Evolutionary conservation across 1,140 invertebrate genomes (phyloP).

Genomic region (Hycleus cichorii): DNA sequence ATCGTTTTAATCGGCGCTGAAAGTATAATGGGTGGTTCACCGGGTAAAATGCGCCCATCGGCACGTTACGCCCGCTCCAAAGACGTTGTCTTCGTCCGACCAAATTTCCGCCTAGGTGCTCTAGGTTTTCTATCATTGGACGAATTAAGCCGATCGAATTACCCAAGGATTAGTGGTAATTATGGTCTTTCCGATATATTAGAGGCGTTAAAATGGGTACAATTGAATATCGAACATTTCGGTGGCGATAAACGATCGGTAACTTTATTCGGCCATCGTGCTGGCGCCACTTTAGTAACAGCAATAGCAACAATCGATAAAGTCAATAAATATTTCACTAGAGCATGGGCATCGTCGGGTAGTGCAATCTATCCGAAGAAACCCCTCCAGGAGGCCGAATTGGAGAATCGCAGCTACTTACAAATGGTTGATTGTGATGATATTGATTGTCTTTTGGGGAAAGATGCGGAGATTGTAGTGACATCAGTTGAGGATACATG

Average conservation of each 20-base stretch:
- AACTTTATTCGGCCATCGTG: constrained; percentile 72
- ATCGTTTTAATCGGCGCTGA: constrained; percentile 76
- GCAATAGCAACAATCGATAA: constrained; percentile 53
- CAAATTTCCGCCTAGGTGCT: constrained; percentile 69
- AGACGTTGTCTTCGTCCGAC: constrained; percentile 75
- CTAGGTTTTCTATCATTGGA: constrained; percentile 73
- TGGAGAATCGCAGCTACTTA: constrained; percentile 52
- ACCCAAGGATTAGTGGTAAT: constrained; percentile 74
- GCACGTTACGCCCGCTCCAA: constrained; percentile 50
- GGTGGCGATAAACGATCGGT: constrained; percentile 69
- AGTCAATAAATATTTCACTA: constrained; percentile 54
- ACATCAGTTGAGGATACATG: constrained; percentile 61
- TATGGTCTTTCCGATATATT: constrained; percentile 77
- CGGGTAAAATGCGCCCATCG: constrained; percentile 44
- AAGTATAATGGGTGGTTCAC: constrained; percentile 63
- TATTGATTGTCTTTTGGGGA: constrained; percentile 50
- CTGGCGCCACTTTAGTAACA: constrained; percentile 67
- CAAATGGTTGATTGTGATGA: constrained; percentile 46
- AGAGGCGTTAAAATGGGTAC: constrained; percentile 69
- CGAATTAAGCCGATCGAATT: constrained; percentile 56
- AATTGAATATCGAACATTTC: constrained; percentile 73
- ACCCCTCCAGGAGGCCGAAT: constrained; percentile 52
- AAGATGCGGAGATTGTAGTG: constrained; percentile 55
- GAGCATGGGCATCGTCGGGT: constrained; percentile 67
- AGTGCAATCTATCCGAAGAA: constrained; percentile 61